Conservation (phyloP, 1,140 invertebrate species). For the Macrocentrus cingulum region DNA sequence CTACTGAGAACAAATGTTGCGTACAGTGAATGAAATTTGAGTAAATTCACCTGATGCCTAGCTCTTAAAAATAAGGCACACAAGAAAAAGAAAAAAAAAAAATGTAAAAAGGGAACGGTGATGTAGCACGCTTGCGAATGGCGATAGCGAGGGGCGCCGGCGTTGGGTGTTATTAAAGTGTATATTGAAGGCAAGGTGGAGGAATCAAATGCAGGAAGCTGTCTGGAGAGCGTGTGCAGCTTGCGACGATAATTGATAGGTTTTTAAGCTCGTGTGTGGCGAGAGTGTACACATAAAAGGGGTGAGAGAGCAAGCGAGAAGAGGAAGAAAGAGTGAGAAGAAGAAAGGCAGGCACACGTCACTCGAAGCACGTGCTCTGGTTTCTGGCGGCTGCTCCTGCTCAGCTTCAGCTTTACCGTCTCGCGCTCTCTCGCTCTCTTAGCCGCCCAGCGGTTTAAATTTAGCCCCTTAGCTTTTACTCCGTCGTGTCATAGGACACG, state of each 20-base stretch:
- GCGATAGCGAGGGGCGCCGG: neutral
- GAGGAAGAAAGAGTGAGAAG: conserved; percentile 16
- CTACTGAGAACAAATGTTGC: too few relatives aligned
- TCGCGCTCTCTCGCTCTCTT: conserved; percentile 6
- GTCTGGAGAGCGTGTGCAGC: conserved; percentile 26
- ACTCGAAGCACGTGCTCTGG: conserved; percentile 56
- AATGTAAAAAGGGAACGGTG: neutral
- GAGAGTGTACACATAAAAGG: neutral
- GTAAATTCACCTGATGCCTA: too few relatives aligned
- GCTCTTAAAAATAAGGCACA: too few relatives aligned
- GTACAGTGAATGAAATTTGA: too few relatives aligned
- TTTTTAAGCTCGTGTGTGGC: conserved; percentile 25
- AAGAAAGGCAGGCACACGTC: conserved; percentile 42
- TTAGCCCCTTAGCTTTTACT: conserved; percentile 30
- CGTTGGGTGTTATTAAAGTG: conserved; percentile 12
- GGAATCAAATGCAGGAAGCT: conserved; percentile 21
- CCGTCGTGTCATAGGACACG: conserved; percentile 27
- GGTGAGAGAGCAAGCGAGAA: conserved; percentile 8
- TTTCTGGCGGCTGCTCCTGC: conserved; percentile 56
- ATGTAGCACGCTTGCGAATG: conserved; percentile 8
- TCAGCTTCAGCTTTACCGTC: conserved; percentile 36
- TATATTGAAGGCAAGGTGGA: conserved; percentile 23
- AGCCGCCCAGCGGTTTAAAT: conserved; percentile 29
- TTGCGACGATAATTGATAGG: conserved; percentile 34
- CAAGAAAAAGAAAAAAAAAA: neutral